phyloP scores from a whole-genome alignment of 30 jellyfish, hydroid and myxozoan species.

The Cassiopea xamachana region DNA sequence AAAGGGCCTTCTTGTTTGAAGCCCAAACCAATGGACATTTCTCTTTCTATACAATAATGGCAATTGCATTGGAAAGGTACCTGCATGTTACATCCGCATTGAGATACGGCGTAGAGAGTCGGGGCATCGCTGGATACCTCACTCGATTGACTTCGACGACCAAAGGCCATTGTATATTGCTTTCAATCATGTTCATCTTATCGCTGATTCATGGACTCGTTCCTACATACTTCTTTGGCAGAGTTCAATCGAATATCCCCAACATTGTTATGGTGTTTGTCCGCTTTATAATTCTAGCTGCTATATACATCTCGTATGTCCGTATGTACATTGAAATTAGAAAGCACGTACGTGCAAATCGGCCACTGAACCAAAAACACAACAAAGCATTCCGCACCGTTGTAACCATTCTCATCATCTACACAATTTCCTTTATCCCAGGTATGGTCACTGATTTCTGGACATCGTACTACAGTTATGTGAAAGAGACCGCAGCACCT shows the following conservation, averaged over 20 bases:
- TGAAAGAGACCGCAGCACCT: slow-evolving; percentile 40
- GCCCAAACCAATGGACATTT: slow-evolving; percentile 67
- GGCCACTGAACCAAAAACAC: background rate
- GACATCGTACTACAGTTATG: slow-evolving; percentile 47
- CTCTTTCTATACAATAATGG: slow-evolving; percentile 37
- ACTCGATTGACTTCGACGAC: background rate
- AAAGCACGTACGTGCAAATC: background rate
- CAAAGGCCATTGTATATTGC: background rate
- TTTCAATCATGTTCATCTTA: background rate
- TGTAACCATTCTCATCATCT: slow-evolving; percentile 12
- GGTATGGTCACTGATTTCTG: slow-evolving; percentile 9
- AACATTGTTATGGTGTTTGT: slow-evolving; percentile 28
- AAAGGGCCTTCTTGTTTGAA: slow-evolving; percentile 17
- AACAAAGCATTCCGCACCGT: slow-evolving; percentile 16
- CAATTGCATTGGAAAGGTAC: slow-evolving; percentile 52
- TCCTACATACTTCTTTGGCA: slow-evolving; percentile 55
- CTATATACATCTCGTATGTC: slow-evolving; percentile 18
- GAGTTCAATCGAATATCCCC: slow-evolving; percentile 9
- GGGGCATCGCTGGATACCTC: background rate
- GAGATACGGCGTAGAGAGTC: background rate
- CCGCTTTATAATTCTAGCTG: slow-evolving; percentile 6
- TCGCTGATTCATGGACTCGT: slow-evolving; percentile 54
- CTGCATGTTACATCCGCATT: slow-evolving; percentile 6
- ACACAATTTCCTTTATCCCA: slow-evolving; percentile 25
- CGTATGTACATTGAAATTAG: slow-evolving; percentile 25